Conservation (phyloP, 2,113 vertebrate genomes). For the Heterochromis multidens region DNA sequence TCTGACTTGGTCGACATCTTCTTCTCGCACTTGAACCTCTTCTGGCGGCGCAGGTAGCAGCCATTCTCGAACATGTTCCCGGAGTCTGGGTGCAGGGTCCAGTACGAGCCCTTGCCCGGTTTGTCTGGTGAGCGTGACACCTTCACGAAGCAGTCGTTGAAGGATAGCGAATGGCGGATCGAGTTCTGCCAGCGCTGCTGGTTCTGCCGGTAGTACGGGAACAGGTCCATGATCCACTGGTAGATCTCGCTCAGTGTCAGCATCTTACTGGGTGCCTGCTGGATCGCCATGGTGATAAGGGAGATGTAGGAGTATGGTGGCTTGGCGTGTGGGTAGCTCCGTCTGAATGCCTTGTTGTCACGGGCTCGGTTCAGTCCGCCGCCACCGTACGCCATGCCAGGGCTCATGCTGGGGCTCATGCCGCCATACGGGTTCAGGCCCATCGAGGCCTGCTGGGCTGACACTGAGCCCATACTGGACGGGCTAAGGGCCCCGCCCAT, state of each 20-base stretch:
- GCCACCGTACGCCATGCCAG: conserved; percentile 84
- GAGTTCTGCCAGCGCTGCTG: conserved; percentile 99
- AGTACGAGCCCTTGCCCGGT: conserved; percentile 97
- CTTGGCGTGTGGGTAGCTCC: conserved; percentile 96
- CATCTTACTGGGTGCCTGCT: conserved; percentile 97
- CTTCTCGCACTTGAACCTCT: conserved; percentile 97
- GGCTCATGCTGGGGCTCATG: conserved; percentile 91
- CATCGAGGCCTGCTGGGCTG: conserved; percentile 86
- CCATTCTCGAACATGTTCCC: conserved; percentile 99
- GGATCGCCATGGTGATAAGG: conserved; percentile 98
- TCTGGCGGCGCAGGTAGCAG: conserved; percentile 95
- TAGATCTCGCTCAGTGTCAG: conserved; percentile 98
- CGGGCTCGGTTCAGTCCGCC: conserved; percentile 82
- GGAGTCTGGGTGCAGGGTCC: conserved; percentile 96
- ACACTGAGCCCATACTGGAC: conserved; percentile 82
- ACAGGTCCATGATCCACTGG: conserved; percentile 99
- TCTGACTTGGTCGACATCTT: conserved; percentile 77
- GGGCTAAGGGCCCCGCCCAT: conserved; percentile 92
- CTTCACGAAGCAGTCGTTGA: conserved; percentile 99
- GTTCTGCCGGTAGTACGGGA: conserved; percentile 96
- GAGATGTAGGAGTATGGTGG: conserved; percentile 98
- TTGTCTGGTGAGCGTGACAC: conserved; percentile 97
- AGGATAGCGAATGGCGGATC: conserved; percentile 96
- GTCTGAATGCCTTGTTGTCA: conserved; percentile 89
- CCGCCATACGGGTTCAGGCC: conserved; percentile 85